Base-by-base conservation (phyloP, 2,797 vertebrate species). In the Nyctalus aviator region DNA sequence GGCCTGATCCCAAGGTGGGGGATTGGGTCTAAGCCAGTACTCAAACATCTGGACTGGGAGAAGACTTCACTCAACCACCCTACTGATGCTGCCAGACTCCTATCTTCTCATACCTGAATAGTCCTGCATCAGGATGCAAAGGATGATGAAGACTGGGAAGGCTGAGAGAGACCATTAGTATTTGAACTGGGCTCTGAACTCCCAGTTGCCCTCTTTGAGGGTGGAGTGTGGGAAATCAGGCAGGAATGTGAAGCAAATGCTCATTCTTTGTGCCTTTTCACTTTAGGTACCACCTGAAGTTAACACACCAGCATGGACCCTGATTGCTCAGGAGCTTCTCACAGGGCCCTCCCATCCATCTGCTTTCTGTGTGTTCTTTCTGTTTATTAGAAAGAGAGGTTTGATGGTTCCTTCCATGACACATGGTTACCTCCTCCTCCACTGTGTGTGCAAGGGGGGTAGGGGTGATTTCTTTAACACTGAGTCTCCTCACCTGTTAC, bases 281-380 rank as follows among this genome's bases (percentile, higher is more conserved):
- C 50, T 44, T 10, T 3, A 37, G 64, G 62, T 89, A 41, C 85
- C 0, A 4, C 88, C 76, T 88, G 78, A 73, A 82, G 44, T 94
- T 85, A 82, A 92, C 8, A 35, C 46, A 30, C 53, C 15, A 0
- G 20, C 53, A 37, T 64, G 79, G 20, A 90, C 12, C 27, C 50
- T 55, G 3, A 20, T 41, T 90, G 59, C 30, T 94, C 83, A 93
- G 77, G 92, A 86, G 13, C 50, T 59, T 53, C 55, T 77, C 81
- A 30, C 5, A 4, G 46, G 71, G 5, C 91, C 32, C 87, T 94
- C 71, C 90, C 57, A 18, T 32, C 78, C 76, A n/a, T 87, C 90
- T 90, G 83, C 94, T 96, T 94, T 46, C 89, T 94, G 57, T 0
- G 2, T 55, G 89, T 68, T 93, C 37, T 57, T 92, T 0, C 68